Evolutionary conservation across 2,797 vertebrate genomes (phyloP).

Genomic region (Sebastes diploproa): DNA sequence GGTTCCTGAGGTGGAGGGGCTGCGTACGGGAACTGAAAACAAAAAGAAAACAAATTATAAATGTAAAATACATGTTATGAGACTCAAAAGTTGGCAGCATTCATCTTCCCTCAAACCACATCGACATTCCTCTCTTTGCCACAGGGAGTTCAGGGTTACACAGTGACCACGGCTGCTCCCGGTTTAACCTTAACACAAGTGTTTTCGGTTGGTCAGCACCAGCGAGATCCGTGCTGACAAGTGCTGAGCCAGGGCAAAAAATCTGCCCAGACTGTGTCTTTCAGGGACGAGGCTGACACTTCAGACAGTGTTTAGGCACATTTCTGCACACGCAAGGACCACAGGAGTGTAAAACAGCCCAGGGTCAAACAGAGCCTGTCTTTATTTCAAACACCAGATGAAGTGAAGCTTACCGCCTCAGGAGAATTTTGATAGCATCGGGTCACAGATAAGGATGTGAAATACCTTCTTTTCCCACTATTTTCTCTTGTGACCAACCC

Average conservation of each 20-base stretch:
- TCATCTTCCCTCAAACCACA: conserved; percentile 22
- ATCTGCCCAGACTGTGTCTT: conserved; percentile 54
- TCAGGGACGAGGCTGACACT: conserved; percentile 54
- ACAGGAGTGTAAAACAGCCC: conserved; percentile 12
- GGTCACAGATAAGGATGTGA: conserved; percentile 1
- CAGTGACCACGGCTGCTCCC: conserved; percentile 32
- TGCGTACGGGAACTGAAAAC: conserved; percentile 93
- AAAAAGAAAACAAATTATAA: conserved; percentile 47
- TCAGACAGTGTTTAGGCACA: conserved; percentile 10
- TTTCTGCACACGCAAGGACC: conserved; percentile 33
- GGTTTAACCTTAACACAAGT: conserved; percentile 51
- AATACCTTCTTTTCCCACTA: neutral
- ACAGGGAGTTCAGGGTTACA: conserved; percentile 38
- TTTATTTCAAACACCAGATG: conserved; percentile 11
- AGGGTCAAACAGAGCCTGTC: conserved; percentile 27
- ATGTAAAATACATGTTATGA: conserved; percentile 45
- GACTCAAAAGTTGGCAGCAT: conserved; percentile 15
- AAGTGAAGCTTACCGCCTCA: neutral
- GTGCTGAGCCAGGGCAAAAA: conserved; percentile 58
- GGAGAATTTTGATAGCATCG: neutral
- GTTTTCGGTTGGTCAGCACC: conserved; percentile 57
- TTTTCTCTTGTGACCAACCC: neutral
- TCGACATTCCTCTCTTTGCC: conserved; percentile 52
- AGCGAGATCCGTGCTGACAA: conserved; percentile 53
- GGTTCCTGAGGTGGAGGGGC: conserved; percentile 97